Percentiles rank a stretch among this genome's conserved stretches.
Conservation (phyloP, 2,113 vertebrate genomes). For the Pavo muticus region DNA sequence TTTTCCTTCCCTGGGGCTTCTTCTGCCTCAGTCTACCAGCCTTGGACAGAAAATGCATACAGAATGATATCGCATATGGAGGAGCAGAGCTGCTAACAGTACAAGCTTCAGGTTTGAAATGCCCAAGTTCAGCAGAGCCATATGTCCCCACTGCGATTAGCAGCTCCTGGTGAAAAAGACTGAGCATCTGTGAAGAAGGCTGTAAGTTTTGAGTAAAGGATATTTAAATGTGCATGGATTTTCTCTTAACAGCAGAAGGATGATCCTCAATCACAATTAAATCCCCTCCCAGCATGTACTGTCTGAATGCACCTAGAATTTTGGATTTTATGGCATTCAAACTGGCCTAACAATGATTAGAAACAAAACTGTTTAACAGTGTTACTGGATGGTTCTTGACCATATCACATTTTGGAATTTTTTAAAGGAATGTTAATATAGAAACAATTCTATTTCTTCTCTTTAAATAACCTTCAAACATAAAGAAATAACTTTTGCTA, state of each 20-base stretch:
- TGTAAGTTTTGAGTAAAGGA: not conserved
- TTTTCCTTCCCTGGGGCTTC: not conserved
- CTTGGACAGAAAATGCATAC: conserved; percentile 22
- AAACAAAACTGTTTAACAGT: not conserved
- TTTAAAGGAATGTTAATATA: not conserved
- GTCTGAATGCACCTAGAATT: not conserved
- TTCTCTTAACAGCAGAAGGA: not conserved
- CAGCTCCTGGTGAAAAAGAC: conserved; percentile 3
- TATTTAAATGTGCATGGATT: not conserved
- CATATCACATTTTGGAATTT: not conserved
- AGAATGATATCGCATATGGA: conserved; percentile 48
- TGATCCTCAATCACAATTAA: not conserved
- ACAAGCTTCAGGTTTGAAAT: not conserved
- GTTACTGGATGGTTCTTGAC: not conserved
- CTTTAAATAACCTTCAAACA: not conserved
- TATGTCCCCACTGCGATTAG: conserved; percentile 24
- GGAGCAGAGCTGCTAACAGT: conserved; percentile 22
- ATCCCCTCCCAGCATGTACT: not conserved
- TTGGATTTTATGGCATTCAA: not conserved
- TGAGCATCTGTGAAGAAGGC: conserved; percentile 30
- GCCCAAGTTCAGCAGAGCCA: conserved; percentile 40
- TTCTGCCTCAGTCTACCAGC: conserved; percentile 59
- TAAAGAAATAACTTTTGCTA: not conserved
- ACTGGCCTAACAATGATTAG: not conserved
- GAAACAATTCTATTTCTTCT: not conserved